Evolutionary conservation across 2,888 invertebrate genomes (phyloP).

Genomic region (Neria commutata): DNA sequence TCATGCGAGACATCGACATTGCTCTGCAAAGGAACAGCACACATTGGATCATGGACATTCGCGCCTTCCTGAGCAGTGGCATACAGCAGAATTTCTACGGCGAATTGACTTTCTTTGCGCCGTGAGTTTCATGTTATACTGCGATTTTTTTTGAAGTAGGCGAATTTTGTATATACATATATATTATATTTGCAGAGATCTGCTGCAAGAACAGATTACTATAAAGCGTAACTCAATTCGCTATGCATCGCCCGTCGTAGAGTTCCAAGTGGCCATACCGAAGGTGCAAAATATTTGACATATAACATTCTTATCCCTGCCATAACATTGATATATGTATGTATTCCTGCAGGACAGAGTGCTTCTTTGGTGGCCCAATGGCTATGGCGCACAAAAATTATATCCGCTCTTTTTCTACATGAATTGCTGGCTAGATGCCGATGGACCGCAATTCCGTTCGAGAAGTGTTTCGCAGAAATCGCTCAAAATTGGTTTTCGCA

Average conservation of each 20-base stretch:
- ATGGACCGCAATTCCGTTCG: conserved; percentile 36
- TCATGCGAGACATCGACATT: conserved; percentile 69
- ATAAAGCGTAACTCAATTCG: conserved; percentile 32
- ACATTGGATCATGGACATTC: conserved; percentile 62
- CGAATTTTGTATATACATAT: neutral
- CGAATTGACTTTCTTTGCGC: conserved; percentile 46
- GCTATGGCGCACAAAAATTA: conserved; percentile 79
- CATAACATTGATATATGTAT: neutral
- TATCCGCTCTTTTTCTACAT: conserved; percentile 70
- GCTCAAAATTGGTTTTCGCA: conserved; percentile 82
- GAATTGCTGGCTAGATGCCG: conserved; percentile 47
- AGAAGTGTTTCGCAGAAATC: conserved; percentile 62
- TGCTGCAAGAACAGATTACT: conserved; percentile 41
- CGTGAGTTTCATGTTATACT: conserved; percentile 36
- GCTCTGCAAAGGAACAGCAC: conserved; percentile 44
- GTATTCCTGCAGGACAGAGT: conserved; percentile 61
- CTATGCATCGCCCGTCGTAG: conserved; percentile 36
- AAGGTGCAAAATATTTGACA: conserved; percentile 33
- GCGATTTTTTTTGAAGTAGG: conserved; percentile 4
- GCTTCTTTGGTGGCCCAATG: conserved; percentile 94
- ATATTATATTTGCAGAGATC: conserved; percentile 44
- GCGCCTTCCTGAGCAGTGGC: conserved; percentile 59
- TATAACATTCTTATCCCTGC: neutral
- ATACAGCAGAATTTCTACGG: conserved; percentile 45
- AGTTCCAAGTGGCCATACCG: conserved; percentile 46